Base-by-base conservation (phyloP, 2,888 invertebrate species). In the Bursaphelenchus okinawaensis region DNA sequence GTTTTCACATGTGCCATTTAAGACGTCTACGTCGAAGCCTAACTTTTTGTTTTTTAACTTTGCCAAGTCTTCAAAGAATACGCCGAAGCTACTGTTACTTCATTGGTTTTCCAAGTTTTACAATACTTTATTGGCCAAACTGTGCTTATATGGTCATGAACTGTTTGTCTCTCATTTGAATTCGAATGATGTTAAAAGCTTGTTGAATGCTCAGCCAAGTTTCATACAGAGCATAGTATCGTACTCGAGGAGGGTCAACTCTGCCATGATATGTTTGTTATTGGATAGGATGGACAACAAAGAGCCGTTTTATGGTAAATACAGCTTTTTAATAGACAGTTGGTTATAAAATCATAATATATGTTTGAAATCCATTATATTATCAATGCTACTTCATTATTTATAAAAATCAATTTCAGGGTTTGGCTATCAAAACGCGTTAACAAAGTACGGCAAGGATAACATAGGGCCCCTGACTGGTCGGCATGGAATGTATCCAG, bases 91-190 rank as follows among this genome's bases (percentile, higher is more conserved):
- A 22, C 56, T 58, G 16, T 27, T 71, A 51, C 54, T 72, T 8
- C 61, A 52, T n/a, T 73, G 75, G 72, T 61, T 73, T 26, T 31
- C 59, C n/a, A 66, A 64, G 19, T 69, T 74, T 40, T 70, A 73
- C 52, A 69, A 74, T 27, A 31, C 62, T 8, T 24, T 73, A 27
- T 56, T 74, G 31, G 70, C 73, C 29, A 73, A 73, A 27, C 66
- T 74, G 28, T 66, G 66, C n/a, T 62, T 73, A n/a, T 73, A 73
- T 50, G 71, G 69, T 40, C 63, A 68, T 50, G 64, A 69, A 55
- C 56, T 60, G 7, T 51, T 73, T 20, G 52, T 55, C 7, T 24
- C 63, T 9, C 68, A 52, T 54, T 24, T 58, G n/a, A 51, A 65
- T 20, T 29, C 50, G 0, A 60, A 55, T 12, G 73, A 73, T 26